Evolutionary conservation across 2,888 invertebrate species (phyloP).

Genomic region (Phymatocera aterrima): DNA sequence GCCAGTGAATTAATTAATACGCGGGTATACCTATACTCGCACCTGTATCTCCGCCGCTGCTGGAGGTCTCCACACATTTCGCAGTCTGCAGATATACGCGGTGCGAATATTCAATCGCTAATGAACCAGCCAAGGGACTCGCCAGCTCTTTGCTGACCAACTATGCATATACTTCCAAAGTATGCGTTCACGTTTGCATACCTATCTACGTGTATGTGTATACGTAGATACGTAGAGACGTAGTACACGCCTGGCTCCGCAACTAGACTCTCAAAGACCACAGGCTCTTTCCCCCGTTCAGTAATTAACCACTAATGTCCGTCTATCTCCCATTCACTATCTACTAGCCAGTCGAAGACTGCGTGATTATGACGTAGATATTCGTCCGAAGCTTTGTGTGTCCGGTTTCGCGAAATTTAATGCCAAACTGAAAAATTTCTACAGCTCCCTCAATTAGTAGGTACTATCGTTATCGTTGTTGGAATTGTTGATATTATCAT

Average conservation of each 20-base stretch:
- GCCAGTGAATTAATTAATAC: conserved; percentile 36
- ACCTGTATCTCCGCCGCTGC: too few species aligned
- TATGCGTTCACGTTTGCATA: too few species aligned
- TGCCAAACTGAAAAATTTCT: background rate
- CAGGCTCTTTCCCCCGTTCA: background rate
- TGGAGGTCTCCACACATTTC: too few species aligned
- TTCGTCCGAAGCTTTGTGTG: background rate
- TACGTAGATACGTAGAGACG: background rate
- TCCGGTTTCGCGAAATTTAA: background rate
- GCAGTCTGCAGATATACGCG: conserved; percentile 17
- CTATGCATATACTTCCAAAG: background rate
- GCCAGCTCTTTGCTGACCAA: background rate
- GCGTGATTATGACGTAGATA: conserved; percentile 24
- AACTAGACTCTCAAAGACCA: conserved; percentile 33
- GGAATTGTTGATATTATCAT: background rate
- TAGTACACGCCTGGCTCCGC: background rate
- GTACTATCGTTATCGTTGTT: background rate
- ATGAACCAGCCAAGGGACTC: conserved; percentile 31
- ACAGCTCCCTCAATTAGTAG: background rate
- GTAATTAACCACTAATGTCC: background rate
- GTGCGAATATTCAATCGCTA: conserved; percentile 39
- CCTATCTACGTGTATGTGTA: too few species aligned
- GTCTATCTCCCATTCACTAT: too few species aligned
- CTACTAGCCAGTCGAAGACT: conserved; percentile 1
- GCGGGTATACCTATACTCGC: background rate